Percentiles rank a stretch among this genome's conserved stretches.
Evolutionary conservation across 2,888 invertebrate species (phyloP).

Genomic region (Acrobasis consociella): DNA sequence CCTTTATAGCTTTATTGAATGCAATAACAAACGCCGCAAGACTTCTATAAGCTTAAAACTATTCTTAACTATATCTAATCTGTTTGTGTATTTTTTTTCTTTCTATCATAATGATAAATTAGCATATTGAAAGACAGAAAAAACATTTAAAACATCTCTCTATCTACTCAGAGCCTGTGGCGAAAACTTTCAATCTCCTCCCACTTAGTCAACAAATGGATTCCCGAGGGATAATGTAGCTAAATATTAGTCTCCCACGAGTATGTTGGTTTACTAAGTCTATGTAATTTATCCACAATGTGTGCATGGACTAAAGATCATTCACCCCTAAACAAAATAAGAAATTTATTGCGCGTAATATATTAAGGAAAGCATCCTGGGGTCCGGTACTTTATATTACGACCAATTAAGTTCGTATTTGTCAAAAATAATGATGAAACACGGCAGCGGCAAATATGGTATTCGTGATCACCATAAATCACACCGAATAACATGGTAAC

Average conservation of each 20-base stretch:
- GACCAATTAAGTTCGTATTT: background rate
- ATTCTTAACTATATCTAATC: too few relatives aligned
- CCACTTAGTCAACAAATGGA: background rate
- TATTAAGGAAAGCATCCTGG: background rate
- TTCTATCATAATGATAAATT: too few relatives aligned
- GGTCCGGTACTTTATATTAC: background rate
- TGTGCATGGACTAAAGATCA: background rate
- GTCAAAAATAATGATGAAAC: background rate
- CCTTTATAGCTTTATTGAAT: too few relatives aligned
- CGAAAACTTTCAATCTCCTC: background rate
- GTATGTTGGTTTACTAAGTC: background rate
- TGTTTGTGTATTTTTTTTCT: too few relatives aligned
- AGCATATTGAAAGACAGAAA: too few relatives aligned
- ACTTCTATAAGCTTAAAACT: too few relatives aligned
- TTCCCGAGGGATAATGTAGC: background rate
- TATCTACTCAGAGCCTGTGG: background rate
- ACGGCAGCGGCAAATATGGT: background rate
- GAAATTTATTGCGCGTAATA: background rate
- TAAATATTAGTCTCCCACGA: background rate
- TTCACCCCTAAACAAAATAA: background rate
- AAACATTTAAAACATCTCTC: background rate
- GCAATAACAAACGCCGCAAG: too few relatives aligned
- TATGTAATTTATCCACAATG: background rate
- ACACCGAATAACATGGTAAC: background rate
- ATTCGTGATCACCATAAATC: background rate